Evolutionary conservation across 2,888 invertebrate species (phyloP), one percentile per base, ranked within the genome.

Genomic region (Agonum fuliginosum): DNA sequence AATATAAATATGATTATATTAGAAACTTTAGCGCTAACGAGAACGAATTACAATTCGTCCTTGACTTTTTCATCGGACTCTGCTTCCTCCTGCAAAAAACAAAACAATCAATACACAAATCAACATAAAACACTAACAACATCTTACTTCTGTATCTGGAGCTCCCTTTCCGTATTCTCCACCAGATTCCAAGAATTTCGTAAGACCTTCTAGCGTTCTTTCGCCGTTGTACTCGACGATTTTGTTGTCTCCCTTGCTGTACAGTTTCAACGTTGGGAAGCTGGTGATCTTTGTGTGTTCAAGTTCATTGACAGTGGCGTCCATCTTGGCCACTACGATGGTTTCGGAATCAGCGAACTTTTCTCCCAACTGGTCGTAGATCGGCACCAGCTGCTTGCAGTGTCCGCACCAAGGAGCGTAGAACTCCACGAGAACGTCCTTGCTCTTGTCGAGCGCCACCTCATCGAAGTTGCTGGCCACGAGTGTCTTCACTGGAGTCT

Each of bases 391-490:
- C 87, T 98, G 97, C 86, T 99, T 98, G 92, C 99, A 99, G 87
- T 99, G 99, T 79, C 97, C 98, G 88, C 96, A 96, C 99, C 99
- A 99, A 79, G 99, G 98, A 72, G 98, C 98, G 88, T 98, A 99
- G 90, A 99, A 99, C 90, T 99, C 99, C 80, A 99, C 98, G 78
- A 99, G 91, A 67, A 99, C 99, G 84, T 93, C 93, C 90, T 98
- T 99, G 81, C 88, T 89, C 83, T 91, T 90, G 87, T 99, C 94
- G 81, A 95, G 91, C 67, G 93, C 99, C 81, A 99, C 94, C 81
- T 94, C 93, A 83, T 97, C 96, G 87, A 99, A 99, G 91, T 99
- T 99, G 86, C 93, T 94, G 80, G 98, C 94, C 75, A 98, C 98
- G 78, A 99, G 91, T 70, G 91, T 88, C 89, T 98, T 98, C 79